Percentiles rank a stretch among this genome's conserved stretches.
Conservation (phyloP, 2,888 invertebrate species). For the Leucophenga montana region DNA sequence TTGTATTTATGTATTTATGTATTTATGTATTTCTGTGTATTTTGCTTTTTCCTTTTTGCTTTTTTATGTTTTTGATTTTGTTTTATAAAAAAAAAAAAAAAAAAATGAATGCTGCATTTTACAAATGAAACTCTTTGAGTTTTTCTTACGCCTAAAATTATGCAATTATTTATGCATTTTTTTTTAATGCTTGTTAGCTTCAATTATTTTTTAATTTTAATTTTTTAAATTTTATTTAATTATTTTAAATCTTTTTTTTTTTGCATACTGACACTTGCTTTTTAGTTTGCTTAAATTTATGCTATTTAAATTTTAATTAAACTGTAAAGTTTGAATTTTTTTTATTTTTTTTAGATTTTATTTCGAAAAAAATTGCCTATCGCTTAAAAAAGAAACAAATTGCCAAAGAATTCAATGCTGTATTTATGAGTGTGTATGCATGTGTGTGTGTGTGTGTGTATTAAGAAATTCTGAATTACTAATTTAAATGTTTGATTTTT, state of each 20-base stretch:
- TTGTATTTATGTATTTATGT: conserved; percentile 33
- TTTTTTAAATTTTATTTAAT: conserved; percentile 1
- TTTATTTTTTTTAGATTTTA: background rate
- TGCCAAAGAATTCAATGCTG: background rate
- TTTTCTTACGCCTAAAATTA: conserved; percentile 40
- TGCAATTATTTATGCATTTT: conserved; percentile 27
- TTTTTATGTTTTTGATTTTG: conserved; percentile 40
- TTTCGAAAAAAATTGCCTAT: conserved; percentile 1
- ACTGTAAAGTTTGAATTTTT: conserved; percentile 12
- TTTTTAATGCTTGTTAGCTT: conserved; percentile 32
- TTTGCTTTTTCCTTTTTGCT: conserved; percentile 38
- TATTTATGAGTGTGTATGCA: background rate
- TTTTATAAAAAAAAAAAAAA: conserved; percentile 34
- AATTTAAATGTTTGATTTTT: too few species aligned
- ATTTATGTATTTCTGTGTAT: conserved; percentile 39
- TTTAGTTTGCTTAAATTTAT: background rate
- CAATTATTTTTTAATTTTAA: conserved; percentile 35
- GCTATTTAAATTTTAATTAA: conserved; percentile 19
- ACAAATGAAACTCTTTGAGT: conserved; percentile 68
- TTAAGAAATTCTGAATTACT: too few species aligned
- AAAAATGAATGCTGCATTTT: conserved; percentile 56
- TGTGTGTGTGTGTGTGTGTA: conserved; percentile 20
- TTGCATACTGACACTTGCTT: too few species aligned
- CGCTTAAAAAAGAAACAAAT: background rate
- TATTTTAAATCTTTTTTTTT: too few species aligned